Conservation (phyloP, 2,797 vertebrate species). For the Sebastiscus albofasciatus region DNA sequence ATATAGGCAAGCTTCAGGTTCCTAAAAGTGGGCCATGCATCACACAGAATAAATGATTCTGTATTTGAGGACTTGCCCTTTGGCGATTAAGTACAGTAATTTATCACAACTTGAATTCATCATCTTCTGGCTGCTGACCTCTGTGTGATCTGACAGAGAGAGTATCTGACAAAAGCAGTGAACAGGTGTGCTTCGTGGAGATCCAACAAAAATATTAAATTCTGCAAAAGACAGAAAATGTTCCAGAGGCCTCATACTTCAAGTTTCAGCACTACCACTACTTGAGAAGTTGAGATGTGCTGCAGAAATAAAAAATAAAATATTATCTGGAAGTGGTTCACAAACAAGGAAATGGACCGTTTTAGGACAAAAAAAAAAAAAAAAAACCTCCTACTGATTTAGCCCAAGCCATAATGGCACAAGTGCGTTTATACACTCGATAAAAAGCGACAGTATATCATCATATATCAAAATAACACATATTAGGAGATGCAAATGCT, state of each 20-base stretch:
- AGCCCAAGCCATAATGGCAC: slow-evolving; percentile 73
- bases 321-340: slow-evolving; percentile 63
- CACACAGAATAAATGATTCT: slow-evolving; percentile 89
- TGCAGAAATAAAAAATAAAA: slow-evolving; percentile 35
- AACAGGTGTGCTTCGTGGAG: slow-evolving; percentile 39
- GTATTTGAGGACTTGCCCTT: slow-evolving; percentile 89
- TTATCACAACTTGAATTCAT: slow-evolving; percentile 84
- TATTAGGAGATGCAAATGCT: slow-evolving; percentile 96
- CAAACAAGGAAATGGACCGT: slow-evolving; percentile 77
- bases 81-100: slow-evolving; percentile 85
- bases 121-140: slow-evolving; percentile 33
- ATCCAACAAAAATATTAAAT: not conserved
- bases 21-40: slow-evolving; percentile 78
- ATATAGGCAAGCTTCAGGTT: not conserved
- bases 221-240: not conserved
- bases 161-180: not conserved
- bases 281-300: slow-evolving; percentile 6
- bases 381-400: slow-evolving; percentile 74
- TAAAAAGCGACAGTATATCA: slow-evolving; percentile 74
- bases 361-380: slow-evolving; percentile 55
- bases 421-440: slow-evolving; percentile 67
- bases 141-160: not conserved
- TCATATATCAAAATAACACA: slow-evolving; percentile 83
- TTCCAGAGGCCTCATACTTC: not conserved
- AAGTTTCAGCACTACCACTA: not conserved